Evolutionary conservation across 1,140 invertebrate species (phyloP), one percentile per base, ranked within the genome.

Genomic region (Penaeus vannamei): DNA sequence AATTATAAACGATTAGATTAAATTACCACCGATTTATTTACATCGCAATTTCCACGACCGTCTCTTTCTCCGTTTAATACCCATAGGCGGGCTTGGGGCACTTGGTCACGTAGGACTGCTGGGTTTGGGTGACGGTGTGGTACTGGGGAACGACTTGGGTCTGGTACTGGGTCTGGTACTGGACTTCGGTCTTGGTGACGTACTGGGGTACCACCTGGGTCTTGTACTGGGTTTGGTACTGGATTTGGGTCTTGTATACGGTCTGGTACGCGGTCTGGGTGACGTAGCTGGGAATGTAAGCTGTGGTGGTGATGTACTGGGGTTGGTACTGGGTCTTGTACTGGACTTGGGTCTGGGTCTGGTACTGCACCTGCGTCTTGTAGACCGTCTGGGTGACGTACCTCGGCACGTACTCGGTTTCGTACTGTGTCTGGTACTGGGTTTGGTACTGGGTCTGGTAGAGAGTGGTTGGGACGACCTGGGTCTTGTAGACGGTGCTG

Each of bases 391-490:
- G 8, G 77, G 77, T 81, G 46, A 87, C 79, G 62, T 87, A 87
- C 62, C 82, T 46, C 32, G 86, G 86, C 7, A 81, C 86, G 79
- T 87, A 82, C 60, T 87, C 23, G 79, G 86, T 87, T 79, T 87
- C 29, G 79, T 82, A 81, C 32, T 66, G 14, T 12, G 86, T 87
- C 29, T 81, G 36, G 79, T 87, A 81, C 19, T 66, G 60, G 79
- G 86, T 87, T 26, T 87, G 29, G 86, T 87, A 87, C 60, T 46
- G 29, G 60, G 86, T 29, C 42, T 87, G 60, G 86, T 82, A 87
- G 22, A 53, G 1, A 14, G 77, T 81, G 29, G 60, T 87, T 36
- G 86, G 79, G 29, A 87, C 62, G 53, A 62, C 26, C 61, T 87
- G 60, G 29, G 62, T 42, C 61, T 87, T 82, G 77, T 46, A 80